Base-by-base conservation (phyloP, 2,113 vertebrate species). In the Pygoscelis antarcticus region DNA sequence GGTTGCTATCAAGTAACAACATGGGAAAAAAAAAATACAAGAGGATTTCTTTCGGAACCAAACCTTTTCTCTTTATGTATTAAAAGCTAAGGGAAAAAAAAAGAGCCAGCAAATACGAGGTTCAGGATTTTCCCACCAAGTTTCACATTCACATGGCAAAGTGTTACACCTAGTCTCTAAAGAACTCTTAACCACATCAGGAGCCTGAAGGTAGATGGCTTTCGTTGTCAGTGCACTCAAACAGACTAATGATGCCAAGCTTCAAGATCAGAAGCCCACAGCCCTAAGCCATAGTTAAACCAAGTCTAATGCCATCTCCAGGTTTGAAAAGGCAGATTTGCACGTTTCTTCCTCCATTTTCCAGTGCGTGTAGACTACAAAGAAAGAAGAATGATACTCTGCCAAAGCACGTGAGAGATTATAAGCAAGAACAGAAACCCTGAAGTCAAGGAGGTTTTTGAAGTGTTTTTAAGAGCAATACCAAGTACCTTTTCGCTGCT, bases 401-500 rank as follows among this genome's bases (percentile, higher is more conserved):
- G 69, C 49, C 49, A 54, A 51, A 58, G 54, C 10, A n/a, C 2
- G 3, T 0, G 2, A 40, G 26, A 80, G 23, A 26, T 27, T 6
- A 17, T 11, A 20, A 66, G 25, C 10, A 34, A 32, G 29, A 16
- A 36, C 23, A 51, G 62, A 66, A 69, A 18, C 25, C 4, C 25
- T 21, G 5, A 47, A 17, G 16, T 3, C 36, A 30, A 36, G 51
- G 17, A 8, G 4, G 32, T 8, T 4, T n/a, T 10, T 6, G 4
- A 13, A 9, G 16, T 4, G 27, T 1, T 46, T 12, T 6, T 26
- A 34, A 76, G 51, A 61, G 40, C 51, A 60, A 8, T 1, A 19
- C 20, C 71, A n/a, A 36, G n/a, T 93, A 96, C 98, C 92, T 97
- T 78, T 91, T 77, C 87, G 80, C 66, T 89, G 91, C 83, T 92